Evolutionary conservation across 2,888 invertebrate genomes (phyloP).

Genomic region (Phortica okadai): DNA sequence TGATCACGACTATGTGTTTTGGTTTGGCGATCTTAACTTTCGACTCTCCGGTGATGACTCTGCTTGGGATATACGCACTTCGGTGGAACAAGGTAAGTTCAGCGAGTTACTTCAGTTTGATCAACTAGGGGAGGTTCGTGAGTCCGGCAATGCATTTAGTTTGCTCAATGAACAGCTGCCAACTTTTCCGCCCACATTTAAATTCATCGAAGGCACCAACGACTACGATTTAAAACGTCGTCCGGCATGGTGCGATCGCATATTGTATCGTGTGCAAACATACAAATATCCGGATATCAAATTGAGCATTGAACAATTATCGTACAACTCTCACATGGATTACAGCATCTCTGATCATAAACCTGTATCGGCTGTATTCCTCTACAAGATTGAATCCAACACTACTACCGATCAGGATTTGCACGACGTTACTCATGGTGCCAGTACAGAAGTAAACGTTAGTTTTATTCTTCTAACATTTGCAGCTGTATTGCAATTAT

Average conservation of each 20-base stretch:
- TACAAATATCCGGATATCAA: conserved; percentile 89
- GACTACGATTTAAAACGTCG: conserved; percentile 90
- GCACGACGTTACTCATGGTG: conserved; percentile 69
- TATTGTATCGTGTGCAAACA: conserved; percentile 89
- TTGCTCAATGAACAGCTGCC: conserved; percentile 85
- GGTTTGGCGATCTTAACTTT: conserved; percentile 95
- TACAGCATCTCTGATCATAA: conserved; percentile 94
- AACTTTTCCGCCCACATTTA: conserved; percentile 91
- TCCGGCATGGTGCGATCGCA: conserved; percentile 97
- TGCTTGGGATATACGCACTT: conserved; percentile 82
- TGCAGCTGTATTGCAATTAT: conserved; percentile 45
- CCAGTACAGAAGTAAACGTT: conserved; percentile 56
- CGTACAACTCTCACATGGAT: conserved; percentile 86
- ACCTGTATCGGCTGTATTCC: conserved; percentile 89
- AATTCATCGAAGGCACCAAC: conserved; percentile 85
- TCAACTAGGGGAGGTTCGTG: conserved; percentile 84
- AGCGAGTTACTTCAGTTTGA: conserved; percentile 84
- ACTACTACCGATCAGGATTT: conserved; percentile 61
- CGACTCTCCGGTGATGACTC: conserved; percentile 83
- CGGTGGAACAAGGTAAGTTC: conserved; percentile 82
- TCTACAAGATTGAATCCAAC: conserved; percentile 61
- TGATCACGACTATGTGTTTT: conserved; percentile 96
- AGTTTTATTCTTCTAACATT: conserved; percentile 59
- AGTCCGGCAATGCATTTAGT: conserved; percentile 87
- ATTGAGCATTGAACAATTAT: conserved; percentile 83